Evolutionary conservation across 2,113 vertebrate species (phyloP), one percentile per base, ranked within the genome.

Genomic region (Eidolon helvum): DNA sequence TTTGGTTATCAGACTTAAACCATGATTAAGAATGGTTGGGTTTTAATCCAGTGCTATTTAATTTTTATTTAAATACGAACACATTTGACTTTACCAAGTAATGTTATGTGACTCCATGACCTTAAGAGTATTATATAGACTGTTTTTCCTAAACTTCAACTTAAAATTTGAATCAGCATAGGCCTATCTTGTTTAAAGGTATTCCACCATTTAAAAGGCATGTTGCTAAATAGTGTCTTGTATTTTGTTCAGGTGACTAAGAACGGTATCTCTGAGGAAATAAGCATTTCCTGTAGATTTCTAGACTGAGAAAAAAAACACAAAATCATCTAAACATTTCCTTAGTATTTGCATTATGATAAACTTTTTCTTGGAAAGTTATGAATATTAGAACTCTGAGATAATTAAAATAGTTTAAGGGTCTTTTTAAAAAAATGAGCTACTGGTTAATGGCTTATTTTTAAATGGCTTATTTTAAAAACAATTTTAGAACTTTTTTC

Each of bases 1-100:
- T 95, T 95, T 96, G 89, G 90, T 80, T 95, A 59, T 78, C 77
- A 38, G 35, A 68, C 63, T 80, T 89, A 96, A 96, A 85, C 33
- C 33, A 45, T 97, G 97, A 90, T 94, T 97, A 97, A 97, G 95
- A 97, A 97, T 95, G 90, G 96, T 94, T 97, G 65, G 92, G 96
- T 59, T 90, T 85, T 87, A 94, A 95, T 72, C 26, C 50, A 61
- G 0, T 94, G 45, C 30, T 97, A 35, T 69, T 80, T 65, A 85
- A 86, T 68, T 66, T 97, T 63, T 93, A 84, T 85, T 96, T 92
- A 94, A 95, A 45, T 79, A 82, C 69, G 63, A 95, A 57, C 95
- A 45, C n/a, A 0, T 93, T 57, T 86, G 69, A n/a, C 61, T 94
- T 91, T 94, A 79, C 50, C 45, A 86, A 88, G 55, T 84, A 90